Evolutionary conservation across 2,888 invertebrate species (phyloP).

Genomic region (Thelaira solivaga): DNA sequence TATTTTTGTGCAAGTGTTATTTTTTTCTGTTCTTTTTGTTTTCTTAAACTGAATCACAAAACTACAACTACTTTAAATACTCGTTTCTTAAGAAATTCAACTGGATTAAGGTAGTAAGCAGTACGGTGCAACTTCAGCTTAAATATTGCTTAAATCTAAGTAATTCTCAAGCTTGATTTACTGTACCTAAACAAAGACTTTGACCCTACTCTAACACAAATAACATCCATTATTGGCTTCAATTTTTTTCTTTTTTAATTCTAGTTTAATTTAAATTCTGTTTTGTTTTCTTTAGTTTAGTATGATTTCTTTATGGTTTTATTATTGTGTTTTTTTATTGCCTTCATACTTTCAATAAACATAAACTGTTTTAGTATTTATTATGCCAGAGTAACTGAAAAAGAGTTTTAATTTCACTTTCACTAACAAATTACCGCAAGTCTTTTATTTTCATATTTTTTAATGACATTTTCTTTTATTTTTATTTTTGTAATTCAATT

Average conservation of each 20-base stretch:
- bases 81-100: constrained; percentile 43
- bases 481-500: neutral
- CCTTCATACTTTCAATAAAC: neutral
- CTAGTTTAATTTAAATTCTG: constrained; percentile 17
- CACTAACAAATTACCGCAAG: constrained; percentile 30
- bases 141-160: constrained; percentile 12
- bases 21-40: constrained; percentile 8
- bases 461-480: neutral
- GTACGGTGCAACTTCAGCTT: neutral
- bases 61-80: constrained; percentile 44
- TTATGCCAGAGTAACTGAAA: neutral
- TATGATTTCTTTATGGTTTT: constrained; percentile 13
- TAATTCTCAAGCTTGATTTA: constrained; percentile 26
- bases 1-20: constrained; percentile 29
- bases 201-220: constrained; percentile 29
- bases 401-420: constrained; percentile 51
- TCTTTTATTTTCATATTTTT: too few relatives aligned
- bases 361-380: neutral
- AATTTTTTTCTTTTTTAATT: constrained; percentile 14
- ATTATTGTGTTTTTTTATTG: neutral
- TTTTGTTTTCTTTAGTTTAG: neutral
- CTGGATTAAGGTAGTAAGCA: neutral
- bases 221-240: constrained; percentile 33
- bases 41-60: constrained; percentile 14
- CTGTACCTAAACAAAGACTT: constrained; percentile 33